These are phyloP conservation scores for Barbus barbus DNA, from an alignment of 2,113 vertebrate genomes.

Conservation along the genomic window DNA sequence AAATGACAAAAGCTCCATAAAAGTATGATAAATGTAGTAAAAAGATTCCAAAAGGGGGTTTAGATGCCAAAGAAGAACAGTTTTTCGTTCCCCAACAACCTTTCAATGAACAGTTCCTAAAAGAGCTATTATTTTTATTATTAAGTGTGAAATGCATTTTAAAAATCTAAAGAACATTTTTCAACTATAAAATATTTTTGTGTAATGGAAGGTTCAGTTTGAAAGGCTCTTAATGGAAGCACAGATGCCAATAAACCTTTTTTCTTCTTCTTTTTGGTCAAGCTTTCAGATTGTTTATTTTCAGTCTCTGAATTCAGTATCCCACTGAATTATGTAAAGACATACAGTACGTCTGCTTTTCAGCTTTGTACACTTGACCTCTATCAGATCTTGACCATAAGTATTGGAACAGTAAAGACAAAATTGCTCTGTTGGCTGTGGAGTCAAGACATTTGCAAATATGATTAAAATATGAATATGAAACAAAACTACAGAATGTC, in stretches of 20 bases:
- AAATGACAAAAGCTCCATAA: background rate
- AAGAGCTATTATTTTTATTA: background rate
- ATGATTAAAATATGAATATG: too few relatives aligned
- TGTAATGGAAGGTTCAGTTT: background rate
- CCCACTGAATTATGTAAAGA: background rate
- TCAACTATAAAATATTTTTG: background rate
- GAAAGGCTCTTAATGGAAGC: background rate
- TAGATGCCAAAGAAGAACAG: too few relatives aligned
- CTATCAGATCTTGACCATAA: background rate
- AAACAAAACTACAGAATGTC: too few relatives aligned
- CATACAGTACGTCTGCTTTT: background rate
- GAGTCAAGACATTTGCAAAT: too few relatives aligned
- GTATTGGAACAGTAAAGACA: too few relatives aligned
- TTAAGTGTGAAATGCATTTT: too few relatives aligned
- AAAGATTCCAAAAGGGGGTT: too few relatives aligned
- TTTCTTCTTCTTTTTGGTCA: background rate
- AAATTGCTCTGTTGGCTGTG: too few relatives aligned
- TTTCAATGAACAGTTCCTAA: background rate
- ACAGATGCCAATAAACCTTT: background rate
- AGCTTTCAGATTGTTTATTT: background rate
- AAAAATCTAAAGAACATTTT: background rate
- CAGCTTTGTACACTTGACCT: background rate
- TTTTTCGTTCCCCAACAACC: too few relatives aligned
- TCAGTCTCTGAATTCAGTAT: background rate
- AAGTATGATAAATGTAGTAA: background rate